These are phyloP conservation scores for Nasonia oneida DNA, from an alignment of 2,888 invertebrate genomes.

Conservation along the genomic window DNA sequence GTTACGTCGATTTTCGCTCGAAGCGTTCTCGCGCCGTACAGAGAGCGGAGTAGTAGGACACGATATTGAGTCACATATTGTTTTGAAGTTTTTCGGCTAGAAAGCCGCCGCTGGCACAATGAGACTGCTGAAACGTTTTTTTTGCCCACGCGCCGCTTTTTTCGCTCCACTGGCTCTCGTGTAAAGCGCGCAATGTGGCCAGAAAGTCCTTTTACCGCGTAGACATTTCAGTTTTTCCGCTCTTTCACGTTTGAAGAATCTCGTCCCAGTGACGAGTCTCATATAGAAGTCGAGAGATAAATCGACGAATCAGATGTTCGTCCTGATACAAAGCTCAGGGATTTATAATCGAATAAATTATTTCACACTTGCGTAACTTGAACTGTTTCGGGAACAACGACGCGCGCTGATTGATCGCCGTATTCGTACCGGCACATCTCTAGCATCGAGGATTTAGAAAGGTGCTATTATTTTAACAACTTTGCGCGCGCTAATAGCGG, in stretches of 20 bases:
- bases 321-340: neutral
- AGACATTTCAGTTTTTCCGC: neutral
- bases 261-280: no score
- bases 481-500: neutral
- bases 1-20: slow-evolving; percentile 36
- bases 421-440: neutral
- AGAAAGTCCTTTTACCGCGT: neutral
- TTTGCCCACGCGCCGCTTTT: neutral
- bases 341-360: slow-evolving; percentile 3
- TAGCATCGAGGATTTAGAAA: neutral
- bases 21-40: neutral
- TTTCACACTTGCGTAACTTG: neutral
- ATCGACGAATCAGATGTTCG: neutral
- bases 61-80: slow-evolving; percentile 23
- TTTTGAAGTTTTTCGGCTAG: slow-evolving; percentile 34
- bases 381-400: neutral
- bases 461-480: slow-evolving; percentile 12
- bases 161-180: neutral
- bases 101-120: slow-evolving; percentile 1
- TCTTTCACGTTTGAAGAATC: no score
- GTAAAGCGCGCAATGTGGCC: neutral
- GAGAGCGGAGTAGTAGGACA: neutral
- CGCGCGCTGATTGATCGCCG: neutral
- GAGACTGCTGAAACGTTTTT: slow-evolving; percentile 10
- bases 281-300: slow-evolving; percentile 29